phyloP scores from a whole-genome alignment of 1,140 invertebrate genomes.

The Holotrichia oblita region DNA sequence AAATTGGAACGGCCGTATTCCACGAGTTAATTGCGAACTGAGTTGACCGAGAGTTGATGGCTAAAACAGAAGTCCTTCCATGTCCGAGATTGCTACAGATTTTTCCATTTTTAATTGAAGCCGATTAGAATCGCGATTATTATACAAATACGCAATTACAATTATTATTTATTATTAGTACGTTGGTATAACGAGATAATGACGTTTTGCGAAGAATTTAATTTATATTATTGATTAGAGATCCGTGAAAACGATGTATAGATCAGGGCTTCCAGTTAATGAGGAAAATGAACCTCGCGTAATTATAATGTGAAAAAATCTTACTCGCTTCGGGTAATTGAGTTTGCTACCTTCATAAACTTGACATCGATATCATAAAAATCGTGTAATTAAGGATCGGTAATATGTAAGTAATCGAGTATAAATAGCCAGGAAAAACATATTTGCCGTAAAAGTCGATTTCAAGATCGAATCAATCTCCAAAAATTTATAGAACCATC shows the following conservation, averaged over 20 bases:
- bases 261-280: neutral
- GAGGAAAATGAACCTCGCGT: neutral
- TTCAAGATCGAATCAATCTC: no score
- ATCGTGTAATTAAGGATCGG: no score
- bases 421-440: no score
- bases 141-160: neutral
- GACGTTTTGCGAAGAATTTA: neutral
- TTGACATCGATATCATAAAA: no score
- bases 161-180: conserved; percentile 10
- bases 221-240: neutral
- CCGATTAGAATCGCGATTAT: conserved; percentile 11
- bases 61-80: neutral
- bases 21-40: neutral
- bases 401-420: no score
- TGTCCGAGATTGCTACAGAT: neutral
- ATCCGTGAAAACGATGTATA: neutral
- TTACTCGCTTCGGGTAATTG: no score
- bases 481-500: no score
- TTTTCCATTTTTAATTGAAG: neutral
- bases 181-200: conserved; percentile 6
- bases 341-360: no score
- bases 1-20: conserved; percentile 11
- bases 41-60: neutral
- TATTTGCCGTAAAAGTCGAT: no score
- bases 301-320: no score